These are phyloP conservation scores for Corythaeola cristata DNA, from an alignment of 2,113 vertebrate genomes.

Conservation along the genomic window DNA sequence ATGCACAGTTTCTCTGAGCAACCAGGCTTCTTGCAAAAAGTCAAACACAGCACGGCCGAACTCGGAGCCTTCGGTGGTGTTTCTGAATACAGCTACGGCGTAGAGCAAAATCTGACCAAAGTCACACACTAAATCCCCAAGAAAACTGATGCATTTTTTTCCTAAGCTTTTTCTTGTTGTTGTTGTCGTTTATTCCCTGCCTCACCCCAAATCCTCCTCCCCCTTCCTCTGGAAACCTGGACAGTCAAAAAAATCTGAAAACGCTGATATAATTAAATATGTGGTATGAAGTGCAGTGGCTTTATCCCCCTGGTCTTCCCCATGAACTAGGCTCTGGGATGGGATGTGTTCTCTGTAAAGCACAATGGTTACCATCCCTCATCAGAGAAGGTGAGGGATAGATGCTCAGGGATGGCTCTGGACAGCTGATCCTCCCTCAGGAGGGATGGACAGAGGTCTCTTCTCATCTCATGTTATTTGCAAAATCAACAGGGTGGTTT, in stretches of 20 bases:
- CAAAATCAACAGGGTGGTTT: neutral
- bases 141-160: neutral
- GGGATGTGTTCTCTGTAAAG: neutral
- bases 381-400: neutral
- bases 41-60: neutral
- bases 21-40: neutral
- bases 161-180: neutral
- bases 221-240: neutral
- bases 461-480: neutral
- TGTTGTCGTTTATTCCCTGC: neutral
- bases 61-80: neutral
- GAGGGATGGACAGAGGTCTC: neutral
- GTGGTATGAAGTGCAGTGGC: neutral
- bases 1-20: neutral
- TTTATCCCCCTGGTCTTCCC: neutral
- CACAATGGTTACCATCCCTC: neutral
- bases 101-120: neutral
- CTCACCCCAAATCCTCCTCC: neutral
- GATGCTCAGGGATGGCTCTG: neutral
- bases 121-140: neutral
- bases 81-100: neutral
- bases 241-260: neutral
- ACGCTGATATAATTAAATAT: neutral
- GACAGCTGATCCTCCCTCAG: neutral
- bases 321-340: neutral